Conservation (phyloP, 2,113 vertebrate genomes). For the Orcinus orca region DNA sequence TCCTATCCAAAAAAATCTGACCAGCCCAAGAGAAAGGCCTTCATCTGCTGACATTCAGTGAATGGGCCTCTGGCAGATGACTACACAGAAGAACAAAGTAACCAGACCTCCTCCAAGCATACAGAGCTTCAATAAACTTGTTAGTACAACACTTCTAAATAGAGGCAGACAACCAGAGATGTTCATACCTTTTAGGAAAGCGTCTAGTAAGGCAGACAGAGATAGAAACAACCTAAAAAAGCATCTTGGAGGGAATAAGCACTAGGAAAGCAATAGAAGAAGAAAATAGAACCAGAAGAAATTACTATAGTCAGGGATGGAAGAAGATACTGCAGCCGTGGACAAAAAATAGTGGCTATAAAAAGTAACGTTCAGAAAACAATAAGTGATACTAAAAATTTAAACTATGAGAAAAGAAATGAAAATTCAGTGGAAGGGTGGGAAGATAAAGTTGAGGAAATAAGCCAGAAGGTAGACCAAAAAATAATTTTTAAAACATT, state of each 20-base stretch:
- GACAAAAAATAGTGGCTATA: not conserved
- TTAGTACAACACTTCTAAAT: not conserved
- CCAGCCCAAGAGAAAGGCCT: not conserved
- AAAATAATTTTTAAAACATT: not conserved
- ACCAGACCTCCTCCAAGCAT: not conserved
- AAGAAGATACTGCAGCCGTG: not conserved
- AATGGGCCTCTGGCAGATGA: not conserved
- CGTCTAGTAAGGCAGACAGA: not conserved
- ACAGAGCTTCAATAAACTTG: not conserved
- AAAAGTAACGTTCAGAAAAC: not conserved
- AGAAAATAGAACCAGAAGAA: not conserved
- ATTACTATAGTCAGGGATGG: not conserved
- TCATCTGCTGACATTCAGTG: not conserved
- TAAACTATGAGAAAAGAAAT: not conserved
- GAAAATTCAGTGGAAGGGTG: not conserved
- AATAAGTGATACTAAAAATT: not conserved
- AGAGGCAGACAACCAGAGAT: not conserved
- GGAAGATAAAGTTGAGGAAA: not conserved
- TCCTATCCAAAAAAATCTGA: not conserved
- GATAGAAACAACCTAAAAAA: not conserved
- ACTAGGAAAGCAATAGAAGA: not conserved
- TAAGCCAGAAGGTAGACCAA: not conserved
- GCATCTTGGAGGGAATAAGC: not conserved
- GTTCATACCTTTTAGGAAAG: not conserved
- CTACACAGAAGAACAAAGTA: not conserved